These are phyloP conservation scores for Dasypogon diadema DNA, from an alignment of 2,888 invertebrate genomes.

Conservation along the genomic window DNA sequence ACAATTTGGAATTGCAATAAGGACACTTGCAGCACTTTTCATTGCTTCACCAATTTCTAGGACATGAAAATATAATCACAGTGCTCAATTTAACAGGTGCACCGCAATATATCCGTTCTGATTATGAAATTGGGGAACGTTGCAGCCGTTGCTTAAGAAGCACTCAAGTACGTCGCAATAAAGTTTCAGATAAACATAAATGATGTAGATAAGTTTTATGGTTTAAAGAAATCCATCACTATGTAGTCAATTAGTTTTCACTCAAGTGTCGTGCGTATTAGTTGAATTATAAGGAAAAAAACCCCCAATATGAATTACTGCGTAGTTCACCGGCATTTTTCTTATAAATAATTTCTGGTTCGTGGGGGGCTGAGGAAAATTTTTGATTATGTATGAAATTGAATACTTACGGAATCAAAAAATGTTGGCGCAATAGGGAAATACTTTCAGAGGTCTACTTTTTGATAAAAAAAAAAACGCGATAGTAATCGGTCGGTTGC, in stretches of 20 bases:
- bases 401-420: conserved; percentile 9
- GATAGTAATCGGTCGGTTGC: conserved; percentile 15
- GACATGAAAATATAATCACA: no score
- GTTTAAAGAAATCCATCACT: background rate
- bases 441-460: background rate
- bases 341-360: background rate
- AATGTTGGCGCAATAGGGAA: background rate
- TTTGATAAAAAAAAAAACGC: background rate
- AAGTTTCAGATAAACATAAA: background rate
- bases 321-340: conserved; percentile 33
- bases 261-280: conserved; percentile 33
- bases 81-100: no score
- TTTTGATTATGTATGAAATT: background rate
- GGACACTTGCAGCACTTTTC: no score
- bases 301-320: conserved; percentile 1
- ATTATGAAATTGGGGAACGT: background rate
- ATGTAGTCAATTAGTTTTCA: background rate
- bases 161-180: background rate
- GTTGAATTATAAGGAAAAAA: background rate
- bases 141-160: background rate
- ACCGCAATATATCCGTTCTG: background rate
- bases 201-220: background rate
- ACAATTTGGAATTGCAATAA: no score
- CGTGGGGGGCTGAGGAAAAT: background rate
- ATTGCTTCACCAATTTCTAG: no score